phyloP scores from a whole-genome alignment of 2,113 vertebrate genomes.

The rabbit (Oryctolagus cuniculus) region mOryCun1.1 NC_091438.1:162817001-162817500 shows the following conservation, averaged over 20 bases:
- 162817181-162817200: constrained; percentile 57
- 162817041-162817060: not conserved
- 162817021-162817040: constrained; percentile 81
- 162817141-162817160: constrained; percentile 35
- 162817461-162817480: too few species aligned
- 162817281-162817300: not conserved
- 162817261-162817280: not conserved
- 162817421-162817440: too few species aligned
- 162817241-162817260: not conserved
- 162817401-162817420: too few species aligned
- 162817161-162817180: constrained; percentile 64
- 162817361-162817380: too few species aligned
- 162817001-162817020: constrained; percentile 82
- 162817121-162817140: constrained; percentile 90
- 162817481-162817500: too few species aligned
- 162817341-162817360: too few species aligned
- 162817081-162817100: constrained; percentile 26
- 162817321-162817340: too few species aligned
- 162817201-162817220: not conserved
- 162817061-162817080: not conserved
- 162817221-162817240: rapidly evolving
- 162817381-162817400: too few species aligned
- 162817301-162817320: too few species aligned
- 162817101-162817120: constrained; percentile 90
- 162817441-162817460: too few species aligned